Conservation (phyloP, 2,797 vertebrate genomes). For the Mus spretus region DNA sequence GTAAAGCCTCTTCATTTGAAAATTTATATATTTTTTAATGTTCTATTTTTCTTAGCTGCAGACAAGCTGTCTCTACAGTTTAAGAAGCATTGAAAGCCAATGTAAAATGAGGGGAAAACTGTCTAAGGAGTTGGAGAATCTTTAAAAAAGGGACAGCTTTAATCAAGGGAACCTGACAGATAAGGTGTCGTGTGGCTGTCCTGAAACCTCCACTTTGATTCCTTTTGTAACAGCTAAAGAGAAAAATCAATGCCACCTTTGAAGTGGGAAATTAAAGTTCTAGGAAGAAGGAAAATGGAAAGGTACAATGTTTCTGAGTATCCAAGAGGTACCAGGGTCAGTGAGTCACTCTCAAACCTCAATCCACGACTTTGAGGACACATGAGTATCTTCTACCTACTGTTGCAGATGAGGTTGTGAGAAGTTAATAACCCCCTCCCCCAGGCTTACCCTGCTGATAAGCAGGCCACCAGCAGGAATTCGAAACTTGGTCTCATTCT, state of each 20-base stretch:
- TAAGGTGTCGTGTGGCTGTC: not conserved
- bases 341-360: not conserved
- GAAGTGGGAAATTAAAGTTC: accelerated
- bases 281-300: not conserved
- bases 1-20: conserved; percentile 64
- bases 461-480: not conserved
- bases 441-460: no score
- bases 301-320: accelerated
- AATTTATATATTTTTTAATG: conserved; percentile 63
- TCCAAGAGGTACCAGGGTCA: not conserved
- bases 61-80: conserved; percentile 76
- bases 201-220: not conserved
- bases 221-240: conserved; percentile 20
- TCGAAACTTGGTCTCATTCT: not conserved
- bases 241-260: not conserved
- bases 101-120: conserved; percentile 70
- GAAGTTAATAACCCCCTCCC: not conserved
- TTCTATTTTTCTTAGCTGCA: conserved; percentile 67
- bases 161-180: not conserved
- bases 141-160: not conserved
- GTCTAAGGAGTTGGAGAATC: conserved; percentile 68
- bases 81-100: conserved; percentile 70
- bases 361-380: not conserved
- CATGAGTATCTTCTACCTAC: not conserved
- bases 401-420: accelerated